These are phyloP conservation scores for Liparis tanakae DNA, from an alignment of 2,797 vertebrate genomes.

Conservation along the genomic window DNA sequence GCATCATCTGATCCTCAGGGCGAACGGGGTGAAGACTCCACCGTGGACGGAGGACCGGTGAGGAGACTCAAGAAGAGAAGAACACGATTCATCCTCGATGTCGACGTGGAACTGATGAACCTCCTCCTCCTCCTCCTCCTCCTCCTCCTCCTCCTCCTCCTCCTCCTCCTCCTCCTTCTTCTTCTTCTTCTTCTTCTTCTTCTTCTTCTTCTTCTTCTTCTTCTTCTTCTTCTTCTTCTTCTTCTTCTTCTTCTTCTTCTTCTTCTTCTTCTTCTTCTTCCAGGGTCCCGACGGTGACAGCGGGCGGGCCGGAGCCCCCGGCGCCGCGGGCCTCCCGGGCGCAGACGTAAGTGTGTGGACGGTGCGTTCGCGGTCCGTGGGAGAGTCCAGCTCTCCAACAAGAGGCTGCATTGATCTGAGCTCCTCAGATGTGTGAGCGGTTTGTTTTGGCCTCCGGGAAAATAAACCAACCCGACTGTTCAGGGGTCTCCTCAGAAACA, in stretches of 20 bases:
- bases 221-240: too few species aligned
- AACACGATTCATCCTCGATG: too few species aligned
- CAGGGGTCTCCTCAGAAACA: conserved; percentile 71
- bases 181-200: too few species aligned
- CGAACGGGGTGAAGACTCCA: conserved; percentile 77
- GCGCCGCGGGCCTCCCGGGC: conserved; percentile 88
- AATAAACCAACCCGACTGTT: conserved; percentile 66
- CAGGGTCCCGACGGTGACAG: conserved; percentile 90
- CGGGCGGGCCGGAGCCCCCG: conserved; percentile 87
- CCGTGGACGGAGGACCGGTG: conserved; percentile 72
- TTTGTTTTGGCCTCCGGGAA: conserved; percentile 60
- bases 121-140: conserved; percentile 14
- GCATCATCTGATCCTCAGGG: conserved; percentile 67
- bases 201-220: conserved; percentile 19
- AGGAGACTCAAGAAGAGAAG: too few species aligned
- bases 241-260: not conserved
- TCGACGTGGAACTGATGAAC: not conserved
- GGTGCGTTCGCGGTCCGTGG: too few species aligned
- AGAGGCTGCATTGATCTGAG: conserved; percentile 44
- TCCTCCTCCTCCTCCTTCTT: conserved; percentile 13
- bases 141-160: conserved; percentile 12
- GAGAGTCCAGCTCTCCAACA: conserved; percentile 4
- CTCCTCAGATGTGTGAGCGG: conserved; percentile 47
- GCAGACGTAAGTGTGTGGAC: conserved; percentile 90
- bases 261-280: too few species aligned